Conservation (phyloP, 2,888 invertebrate genomes). For the Spisula subtruncata region DNA sequence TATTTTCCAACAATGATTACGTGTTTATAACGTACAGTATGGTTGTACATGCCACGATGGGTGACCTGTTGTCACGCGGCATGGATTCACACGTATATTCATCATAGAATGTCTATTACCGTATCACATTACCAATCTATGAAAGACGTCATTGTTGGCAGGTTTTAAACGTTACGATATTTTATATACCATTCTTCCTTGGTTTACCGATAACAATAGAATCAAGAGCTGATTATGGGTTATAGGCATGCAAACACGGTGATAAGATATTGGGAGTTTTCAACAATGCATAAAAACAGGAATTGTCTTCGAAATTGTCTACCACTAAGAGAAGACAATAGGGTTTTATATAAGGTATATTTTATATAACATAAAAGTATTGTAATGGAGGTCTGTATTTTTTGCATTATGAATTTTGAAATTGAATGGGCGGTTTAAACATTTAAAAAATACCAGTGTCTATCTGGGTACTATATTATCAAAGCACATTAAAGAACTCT, state of each 20-base stretch:
- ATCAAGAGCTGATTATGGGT: neutral
- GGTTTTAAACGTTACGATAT: neutral
- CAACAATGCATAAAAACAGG: neutral
- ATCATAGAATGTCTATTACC: neutral
- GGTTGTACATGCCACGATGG: neutral
- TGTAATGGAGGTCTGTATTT: neutral
- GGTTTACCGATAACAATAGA: slow-evolving; percentile 9
- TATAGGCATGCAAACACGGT: neutral
- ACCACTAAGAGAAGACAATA: neutral
- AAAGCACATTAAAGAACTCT: no score
- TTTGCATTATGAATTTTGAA: neutral
- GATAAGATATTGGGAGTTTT: neutral
- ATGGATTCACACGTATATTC: slow-evolving; percentile 20
- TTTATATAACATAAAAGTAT: neutral
- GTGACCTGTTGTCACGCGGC: slow-evolving; percentile 29
- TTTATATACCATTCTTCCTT: neutral
- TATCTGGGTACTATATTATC: no score
- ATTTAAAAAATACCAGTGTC: no score
- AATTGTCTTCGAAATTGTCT: slow-evolving; percentile 16
- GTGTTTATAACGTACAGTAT: neutral
- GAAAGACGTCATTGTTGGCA: slow-evolving; percentile 3
- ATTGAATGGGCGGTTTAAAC: neutral
- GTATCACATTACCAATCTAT: slow-evolving; percentile 4
- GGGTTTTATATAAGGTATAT: neutral
- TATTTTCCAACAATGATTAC: neutral